Percentiles rank a stretch among this genome's conserved stretches.
phyloP scores from a whole-genome alignment of 2,797 vertebrate genomes.

The Balearica regulorum region DNA sequence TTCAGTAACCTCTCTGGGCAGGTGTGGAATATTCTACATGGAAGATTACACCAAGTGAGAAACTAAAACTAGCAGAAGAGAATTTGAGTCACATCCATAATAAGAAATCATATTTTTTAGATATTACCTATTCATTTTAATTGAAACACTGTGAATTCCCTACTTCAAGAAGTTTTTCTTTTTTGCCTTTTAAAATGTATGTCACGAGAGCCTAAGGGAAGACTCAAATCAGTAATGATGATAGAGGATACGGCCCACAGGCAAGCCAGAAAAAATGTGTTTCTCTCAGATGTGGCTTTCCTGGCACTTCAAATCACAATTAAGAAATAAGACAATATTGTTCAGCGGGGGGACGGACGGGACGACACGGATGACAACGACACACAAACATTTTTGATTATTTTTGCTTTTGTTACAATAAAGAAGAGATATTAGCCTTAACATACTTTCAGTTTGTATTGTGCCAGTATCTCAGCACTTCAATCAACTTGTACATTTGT shows the following conservation, averaged over 20 bases:
- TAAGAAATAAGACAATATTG: background rate
- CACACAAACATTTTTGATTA: background rate
- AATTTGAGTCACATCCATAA: background rate
- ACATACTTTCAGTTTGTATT: background rate
- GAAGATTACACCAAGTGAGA: background rate
- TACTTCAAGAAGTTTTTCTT: background rate
- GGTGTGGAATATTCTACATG: background rate
- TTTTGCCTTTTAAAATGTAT: background rate
- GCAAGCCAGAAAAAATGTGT: background rate
- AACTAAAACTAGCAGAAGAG: background rate
- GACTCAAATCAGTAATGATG: background rate
- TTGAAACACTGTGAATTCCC: background rate
- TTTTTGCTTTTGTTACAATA: background rate
- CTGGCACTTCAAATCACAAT: background rate
- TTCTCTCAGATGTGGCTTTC: background rate
- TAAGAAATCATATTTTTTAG: background rate
- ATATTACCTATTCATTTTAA: background rate
- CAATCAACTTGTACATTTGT: background rate
- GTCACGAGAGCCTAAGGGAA: background rate
- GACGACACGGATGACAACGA: too few species aligned
- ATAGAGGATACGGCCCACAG: background rate
- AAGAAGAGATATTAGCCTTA: background rate
- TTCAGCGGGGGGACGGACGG: fast-evolving
- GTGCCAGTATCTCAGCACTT: background rate
- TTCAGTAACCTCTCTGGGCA: background rate